Evolutionary conservation across 2,888 invertebrate species (phyloP).

Genomic region (Harmothoe impar): DNA sequence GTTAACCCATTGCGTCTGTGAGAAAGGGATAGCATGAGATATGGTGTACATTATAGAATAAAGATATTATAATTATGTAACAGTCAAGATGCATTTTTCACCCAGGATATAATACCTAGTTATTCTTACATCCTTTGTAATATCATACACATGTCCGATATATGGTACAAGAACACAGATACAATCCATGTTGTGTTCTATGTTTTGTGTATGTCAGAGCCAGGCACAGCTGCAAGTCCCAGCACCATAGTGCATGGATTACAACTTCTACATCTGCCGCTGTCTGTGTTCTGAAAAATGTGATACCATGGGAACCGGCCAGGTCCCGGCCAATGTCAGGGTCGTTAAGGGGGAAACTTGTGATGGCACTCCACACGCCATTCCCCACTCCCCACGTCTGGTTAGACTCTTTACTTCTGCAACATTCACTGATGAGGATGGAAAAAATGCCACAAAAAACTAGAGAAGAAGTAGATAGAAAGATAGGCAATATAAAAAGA

Average conservation of each 20-base stretch:
- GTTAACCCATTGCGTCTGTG: too few relatives aligned
- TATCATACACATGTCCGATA: too few relatives aligned
- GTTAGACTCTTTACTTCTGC: neutral
- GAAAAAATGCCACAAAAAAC: too few relatives aligned
- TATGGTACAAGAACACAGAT: neutral
- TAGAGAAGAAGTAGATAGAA: neutral
- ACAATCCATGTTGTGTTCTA: neutral
- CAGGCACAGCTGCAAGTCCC: too few relatives aligned
- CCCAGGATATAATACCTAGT: too few relatives aligned
- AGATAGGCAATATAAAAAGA: neutral
- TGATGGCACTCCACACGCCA: conserved; percentile 13
- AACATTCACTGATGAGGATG: neutral
- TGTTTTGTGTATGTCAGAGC: neutral
- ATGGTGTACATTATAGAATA: too few relatives aligned
- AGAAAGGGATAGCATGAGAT: neutral
- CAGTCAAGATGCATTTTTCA: too few relatives aligned
- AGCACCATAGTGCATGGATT: too few relatives aligned
- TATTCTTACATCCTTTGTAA: too few relatives aligned
- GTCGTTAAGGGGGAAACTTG: neutral
- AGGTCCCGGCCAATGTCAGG: neutral
- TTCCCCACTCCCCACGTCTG: neutral
- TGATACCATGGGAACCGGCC: neutral
- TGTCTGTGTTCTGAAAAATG: conserved; percentile 2
- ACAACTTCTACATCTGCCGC: too few relatives aligned
- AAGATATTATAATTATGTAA: too few relatives aligned